A percentile compares a stretch with the other conserved stretches of the same genome.
Conservation (phyloP, 2,888 invertebrate species). For the Scrobipalpa costella region DNA sequence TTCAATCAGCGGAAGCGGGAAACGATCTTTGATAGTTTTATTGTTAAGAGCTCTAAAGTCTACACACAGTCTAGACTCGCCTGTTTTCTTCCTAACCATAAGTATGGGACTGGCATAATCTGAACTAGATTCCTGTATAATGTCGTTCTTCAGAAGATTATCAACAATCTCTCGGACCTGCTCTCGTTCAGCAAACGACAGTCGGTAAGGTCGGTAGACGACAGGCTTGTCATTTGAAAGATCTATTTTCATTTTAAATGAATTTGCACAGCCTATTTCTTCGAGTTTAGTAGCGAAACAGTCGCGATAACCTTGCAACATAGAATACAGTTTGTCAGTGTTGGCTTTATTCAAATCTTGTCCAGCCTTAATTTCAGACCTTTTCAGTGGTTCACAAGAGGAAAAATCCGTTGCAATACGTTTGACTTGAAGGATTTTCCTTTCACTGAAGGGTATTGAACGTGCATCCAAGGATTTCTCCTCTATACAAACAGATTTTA, state of each 20-base stretch:
- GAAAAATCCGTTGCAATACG: too few species aligned
- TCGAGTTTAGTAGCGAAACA: too few species aligned
- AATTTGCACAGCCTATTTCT: conserved; percentile 14
- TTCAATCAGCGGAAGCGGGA: conserved; percentile 35
- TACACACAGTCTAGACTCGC: conserved; percentile 35
- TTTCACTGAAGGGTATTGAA: too few species aligned
- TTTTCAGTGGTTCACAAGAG: too few species aligned
- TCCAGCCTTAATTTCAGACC: too few species aligned
- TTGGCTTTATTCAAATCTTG: too few species aligned
- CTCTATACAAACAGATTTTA: too few species aligned
- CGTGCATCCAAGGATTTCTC: too few species aligned
- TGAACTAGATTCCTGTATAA: conserved; percentile 35
- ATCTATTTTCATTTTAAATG: conserved; percentile 33
- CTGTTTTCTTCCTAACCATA: conserved; percentile 36
- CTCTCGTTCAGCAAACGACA: conserved; percentile 32
- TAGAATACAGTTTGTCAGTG: too few species aligned
- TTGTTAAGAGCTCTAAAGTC: conserved; percentile 40
- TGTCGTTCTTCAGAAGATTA: conserved; percentile 33
- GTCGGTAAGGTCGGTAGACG: conserved; percentile 36
- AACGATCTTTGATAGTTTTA: conserved; percentile 36
- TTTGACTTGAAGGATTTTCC: too few species aligned
- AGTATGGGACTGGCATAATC: conserved; percentile 36
- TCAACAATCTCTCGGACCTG: conserved; percentile 33
- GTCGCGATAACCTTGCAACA: too few species aligned
- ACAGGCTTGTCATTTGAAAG: conserved; percentile 33